Evolutionary conservation across 1,140 invertebrate species (phyloP).

Genomic region (Neuroterus valhalla): DNA sequence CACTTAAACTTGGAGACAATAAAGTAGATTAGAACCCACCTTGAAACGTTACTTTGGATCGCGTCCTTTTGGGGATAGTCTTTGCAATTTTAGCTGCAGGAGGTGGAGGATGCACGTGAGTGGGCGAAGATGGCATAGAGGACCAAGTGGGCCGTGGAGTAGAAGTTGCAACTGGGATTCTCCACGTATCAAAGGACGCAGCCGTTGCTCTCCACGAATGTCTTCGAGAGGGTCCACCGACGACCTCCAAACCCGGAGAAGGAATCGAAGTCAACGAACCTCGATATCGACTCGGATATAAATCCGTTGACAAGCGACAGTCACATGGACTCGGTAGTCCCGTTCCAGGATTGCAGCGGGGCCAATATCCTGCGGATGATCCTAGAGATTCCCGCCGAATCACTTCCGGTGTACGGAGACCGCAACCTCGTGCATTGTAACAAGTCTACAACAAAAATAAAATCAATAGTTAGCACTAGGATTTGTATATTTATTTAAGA

Average conservation of each 20-base stretch:
- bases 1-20: neutral
- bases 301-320: conserved; percentile 67
- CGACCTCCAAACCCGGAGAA: conserved; percentile 66
- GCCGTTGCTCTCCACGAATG: conserved; percentile 70
- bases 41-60: conserved; percentile 76
- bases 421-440: conserved; percentile 62
- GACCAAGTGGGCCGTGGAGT: conserved; percentile 65
- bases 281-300: conserved; percentile 67
- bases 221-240: conserved; percentile 65
- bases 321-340: conserved; percentile 70
- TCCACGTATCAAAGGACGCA: conserved; percentile 72
- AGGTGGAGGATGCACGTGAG: conserved; percentile 66
- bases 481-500: too few species aligned
- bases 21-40: conserved; percentile 58
- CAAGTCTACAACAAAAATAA: conserved; percentile 54
- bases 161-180: conserved; percentile 59
- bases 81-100: conserved; percentile 55
- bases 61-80: conserved; percentile 64
- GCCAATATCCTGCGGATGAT: conserved; percentile 65
- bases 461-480: neutral
- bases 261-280: conserved; percentile 72
- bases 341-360: conserved; percentile 58
- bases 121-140: conserved; percentile 76
- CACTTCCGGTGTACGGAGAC: conserved; percentile 66
- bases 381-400: conserved; percentile 66